phyloP scores from a whole-genome alignment of 2,888 invertebrate species.

The Diaprepes abbreviatus region DNA sequence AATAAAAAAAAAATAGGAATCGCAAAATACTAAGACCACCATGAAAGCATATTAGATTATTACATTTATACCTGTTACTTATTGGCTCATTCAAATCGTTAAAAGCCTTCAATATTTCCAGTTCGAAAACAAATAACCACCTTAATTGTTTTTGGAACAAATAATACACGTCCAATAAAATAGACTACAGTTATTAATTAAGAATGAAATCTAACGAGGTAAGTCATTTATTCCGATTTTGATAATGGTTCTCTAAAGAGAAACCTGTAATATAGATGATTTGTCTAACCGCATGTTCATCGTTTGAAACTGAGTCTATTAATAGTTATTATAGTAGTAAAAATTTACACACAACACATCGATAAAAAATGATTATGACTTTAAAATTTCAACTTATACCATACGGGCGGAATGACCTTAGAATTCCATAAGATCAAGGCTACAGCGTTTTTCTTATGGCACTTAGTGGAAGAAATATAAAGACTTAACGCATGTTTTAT shows the following conservation, averaged over 20 bases:
- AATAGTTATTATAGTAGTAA: constrained; percentile 10
- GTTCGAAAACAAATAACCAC: neutral
- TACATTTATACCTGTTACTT: too few species aligned
- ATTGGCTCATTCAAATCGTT: too few species aligned
- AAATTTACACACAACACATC: constrained; percentile 8
- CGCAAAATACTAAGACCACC: too few species aligned
- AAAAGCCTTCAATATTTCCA: neutral
- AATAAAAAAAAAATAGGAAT: too few species aligned
- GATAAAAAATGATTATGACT: constrained; percentile 6
- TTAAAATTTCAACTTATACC: neutral
- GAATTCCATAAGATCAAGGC: constrained; percentile 22
- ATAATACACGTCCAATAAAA: constrained; percentile 9
- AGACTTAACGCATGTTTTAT: neutral
- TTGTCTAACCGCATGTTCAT: constrained; percentile 1
- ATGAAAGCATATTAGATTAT: too few species aligned
- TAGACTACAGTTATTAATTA: constrained; percentile 10
- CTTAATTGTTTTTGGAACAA: neutral
- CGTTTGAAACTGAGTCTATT: constrained; percentile 6
- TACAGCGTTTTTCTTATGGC: neutral
- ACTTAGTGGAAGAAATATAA: neutral
- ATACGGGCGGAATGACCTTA: constrained; percentile 10
- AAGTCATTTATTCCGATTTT: constrained; percentile 18
- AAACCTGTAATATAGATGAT: constrained; percentile 11
- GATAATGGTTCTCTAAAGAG: constrained; percentile 5
- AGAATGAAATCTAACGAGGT: constrained; percentile 17